Conservation (phyloP, 2,888 invertebrate species). For the Orthosia incerta region DNA sequence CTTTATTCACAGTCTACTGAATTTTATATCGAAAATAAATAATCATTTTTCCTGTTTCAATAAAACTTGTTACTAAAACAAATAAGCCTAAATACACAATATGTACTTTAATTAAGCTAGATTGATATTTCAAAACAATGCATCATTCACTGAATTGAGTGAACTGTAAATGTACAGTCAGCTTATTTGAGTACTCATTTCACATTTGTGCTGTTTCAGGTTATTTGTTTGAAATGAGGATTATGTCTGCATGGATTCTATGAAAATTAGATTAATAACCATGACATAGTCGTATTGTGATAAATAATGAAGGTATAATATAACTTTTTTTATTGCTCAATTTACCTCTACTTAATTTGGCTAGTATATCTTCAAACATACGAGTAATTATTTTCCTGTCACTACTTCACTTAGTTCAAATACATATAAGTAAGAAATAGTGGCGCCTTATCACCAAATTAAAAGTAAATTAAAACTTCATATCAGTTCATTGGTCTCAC, state of each 20-base stretch:
- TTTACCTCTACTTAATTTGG: no score
- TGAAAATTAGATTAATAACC: no score
- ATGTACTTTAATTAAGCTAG: neutral
- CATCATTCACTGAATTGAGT: no score
- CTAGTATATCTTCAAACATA: no score
- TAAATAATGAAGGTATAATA: no score
- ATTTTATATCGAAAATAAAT: neutral
- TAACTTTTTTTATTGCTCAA: no score
- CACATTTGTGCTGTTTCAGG: no score
- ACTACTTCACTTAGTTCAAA: neutral
- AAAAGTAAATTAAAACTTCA: conserved; percentile 43
- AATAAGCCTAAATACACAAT: neutral
- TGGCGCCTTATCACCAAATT: conserved; percentile 39
- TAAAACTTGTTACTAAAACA: neutral
- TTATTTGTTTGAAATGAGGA: no score
- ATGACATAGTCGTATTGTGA: no score
- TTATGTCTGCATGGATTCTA: no score
- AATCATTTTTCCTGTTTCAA: neutral
- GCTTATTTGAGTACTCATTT: no score
- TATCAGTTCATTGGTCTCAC: conserved; percentile 51
- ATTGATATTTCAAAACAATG: neutral
- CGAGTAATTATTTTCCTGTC: neutral
- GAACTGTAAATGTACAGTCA: neutral
- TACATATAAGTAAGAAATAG: conserved; percentile 1
- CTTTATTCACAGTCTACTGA: neutral